Evolutionary conservation across 64 coral and sea anemone genomes (phyloP), one percentile per base, ranked within the genome.

Genomic region (Actinia equina): DNA sequence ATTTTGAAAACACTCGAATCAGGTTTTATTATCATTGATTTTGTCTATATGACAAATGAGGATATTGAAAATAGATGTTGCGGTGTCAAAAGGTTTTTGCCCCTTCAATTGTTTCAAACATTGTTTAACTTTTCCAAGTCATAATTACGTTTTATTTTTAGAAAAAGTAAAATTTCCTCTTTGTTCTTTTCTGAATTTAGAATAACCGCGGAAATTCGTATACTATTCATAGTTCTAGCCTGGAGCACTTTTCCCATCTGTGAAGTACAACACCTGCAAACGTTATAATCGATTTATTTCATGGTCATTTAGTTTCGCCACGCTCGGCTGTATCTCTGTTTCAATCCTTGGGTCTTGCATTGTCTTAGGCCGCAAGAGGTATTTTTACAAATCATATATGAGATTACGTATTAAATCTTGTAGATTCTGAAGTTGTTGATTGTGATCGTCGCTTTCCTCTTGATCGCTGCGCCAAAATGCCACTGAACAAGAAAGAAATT

Each of bases 131-230:
- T 41, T 41, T 14, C 2, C 12, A 74, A 14, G 9, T 41, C 22
- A 30, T 74, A 74, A 74, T 74, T 74, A 25, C 14, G 26, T 37
- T 41, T 74, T 74, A 74, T 74, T 74, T 74, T 74, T 74, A 74
- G 69, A 18, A 30, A 30, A 74, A 41, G 37, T 41, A 3, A 15
- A 41, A 41, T 15, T 74, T 74, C 41, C 69, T 30, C 41, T 74
- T 74, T 74, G 69, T 74, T 74, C 26, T 42, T 41, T 2, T 14
- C 4, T 9, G 1, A n/a, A 3, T 74, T 27, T 41, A 41, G 69
- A 30, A 30, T 30, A 74, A 74, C 27, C 69, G 69, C 69, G 25
- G 26, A 71, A 37, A 71, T 71, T 37, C 37, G 23, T 26, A 74
- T 74, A 8, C 69, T 74, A 74, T 74, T 74, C 27, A 37, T 37